Evolutionary conservation across 2,888 invertebrate species (phyloP).

Genomic region (Drosophila mimetica): DNA sequence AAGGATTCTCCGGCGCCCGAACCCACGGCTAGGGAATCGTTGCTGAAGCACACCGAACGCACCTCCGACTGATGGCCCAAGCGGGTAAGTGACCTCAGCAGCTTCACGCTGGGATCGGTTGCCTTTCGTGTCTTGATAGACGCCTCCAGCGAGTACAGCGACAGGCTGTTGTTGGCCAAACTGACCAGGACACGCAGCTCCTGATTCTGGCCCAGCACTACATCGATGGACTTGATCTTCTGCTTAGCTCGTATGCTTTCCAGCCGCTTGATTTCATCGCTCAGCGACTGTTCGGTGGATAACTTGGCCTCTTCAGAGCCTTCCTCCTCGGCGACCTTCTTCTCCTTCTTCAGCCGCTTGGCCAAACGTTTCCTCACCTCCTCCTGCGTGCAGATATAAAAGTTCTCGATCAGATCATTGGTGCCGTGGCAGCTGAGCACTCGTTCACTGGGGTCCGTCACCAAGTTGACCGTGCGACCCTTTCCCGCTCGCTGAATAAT

Average conservation of each 20-base stretch:
- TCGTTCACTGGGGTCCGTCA: constrained; percentile 89
- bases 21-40: constrained; percentile 94
- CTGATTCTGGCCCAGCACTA: constrained; percentile 89
- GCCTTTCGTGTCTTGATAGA: constrained; percentile 84
- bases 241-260: constrained; percentile 87
- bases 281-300: constrained; percentile 85
- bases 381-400: constrained; percentile 90
- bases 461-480: constrained; percentile 91
- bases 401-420: constrained; percentile 92
- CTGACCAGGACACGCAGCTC: constrained; percentile 89
- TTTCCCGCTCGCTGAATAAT: constrained; percentile 91
- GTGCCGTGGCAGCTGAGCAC: constrained; percentile 93
- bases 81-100: constrained; percentile 88
- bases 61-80: constrained; percentile 97
- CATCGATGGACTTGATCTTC: constrained; percentile 89
- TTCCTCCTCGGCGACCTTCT: constrained; percentile 42
- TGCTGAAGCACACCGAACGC: constrained; percentile 93
- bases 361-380: constrained; percentile 89
- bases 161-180: constrained; percentile 90
- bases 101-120: constrained; percentile 83
- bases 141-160: constrained; percentile 87
- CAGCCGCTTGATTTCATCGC: constrained; percentile 90
- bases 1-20: constrained; percentile 94
- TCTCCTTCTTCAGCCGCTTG: constrained; percentile 91
- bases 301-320: constrained; percentile 66